A percentile compares a stretch with the other conserved stretches of the same genome.
Evolutionary conservation across 1,140 invertebrate genomes (phyloP).

Genomic region (Drosophila persimilis): DNA sequence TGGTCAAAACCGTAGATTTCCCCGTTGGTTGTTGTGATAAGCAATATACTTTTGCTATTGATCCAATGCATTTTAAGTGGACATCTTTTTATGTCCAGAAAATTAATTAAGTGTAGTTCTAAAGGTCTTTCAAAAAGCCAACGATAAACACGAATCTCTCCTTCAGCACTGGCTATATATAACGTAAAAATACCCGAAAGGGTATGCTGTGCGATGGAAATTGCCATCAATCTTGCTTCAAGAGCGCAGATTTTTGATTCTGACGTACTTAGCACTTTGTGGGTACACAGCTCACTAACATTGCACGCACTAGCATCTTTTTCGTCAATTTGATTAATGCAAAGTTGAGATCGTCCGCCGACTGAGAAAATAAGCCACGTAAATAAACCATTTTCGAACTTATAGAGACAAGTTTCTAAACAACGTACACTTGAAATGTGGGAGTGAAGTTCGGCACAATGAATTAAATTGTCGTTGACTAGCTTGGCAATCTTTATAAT

Average conservation of each 20-base stretch:
- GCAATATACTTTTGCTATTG: slow-evolving; percentile 13
- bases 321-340: slow-evolving; percentile 57
- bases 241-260: slow-evolving; percentile 26
- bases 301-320: slow-evolving; percentile 4
- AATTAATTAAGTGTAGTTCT: slow-evolving; percentile 4
- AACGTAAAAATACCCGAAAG: slow-evolving; percentile 16
- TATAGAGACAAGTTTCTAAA: slow-evolving; percentile 15
- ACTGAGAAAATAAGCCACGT: slow-evolving; percentile 69
- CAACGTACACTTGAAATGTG: slow-evolving; percentile 73
- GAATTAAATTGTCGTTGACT: slow-evolving; percentile 8
- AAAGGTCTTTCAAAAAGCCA: slow-evolving; percentile 30
- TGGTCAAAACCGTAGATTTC: slow-evolving; percentile 56
- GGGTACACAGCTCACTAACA: slow-evolving; percentile 51
- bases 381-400: neutral
- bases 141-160: slow-evolving; percentile 50
- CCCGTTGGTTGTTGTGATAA: slow-evolving; percentile 68
- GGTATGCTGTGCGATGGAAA: slow-evolving; percentile 28
- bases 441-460: slow-evolving; percentile 53
- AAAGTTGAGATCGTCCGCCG: slow-evolving; percentile 74
- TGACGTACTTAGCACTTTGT: slow-evolving; percentile 36
- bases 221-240: slow-evolving; percentile 72
- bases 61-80: slow-evolving; percentile 51
- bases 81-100: slow-evolving; percentile 54
- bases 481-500: slow-evolving; percentile 60
- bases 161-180: slow-evolving; percentile 67